These are phyloP conservation scores for Luscinia luscinia DNA, from an alignment of 2,797 vertebrate genomes.

Conservation along the genomic window DNA sequence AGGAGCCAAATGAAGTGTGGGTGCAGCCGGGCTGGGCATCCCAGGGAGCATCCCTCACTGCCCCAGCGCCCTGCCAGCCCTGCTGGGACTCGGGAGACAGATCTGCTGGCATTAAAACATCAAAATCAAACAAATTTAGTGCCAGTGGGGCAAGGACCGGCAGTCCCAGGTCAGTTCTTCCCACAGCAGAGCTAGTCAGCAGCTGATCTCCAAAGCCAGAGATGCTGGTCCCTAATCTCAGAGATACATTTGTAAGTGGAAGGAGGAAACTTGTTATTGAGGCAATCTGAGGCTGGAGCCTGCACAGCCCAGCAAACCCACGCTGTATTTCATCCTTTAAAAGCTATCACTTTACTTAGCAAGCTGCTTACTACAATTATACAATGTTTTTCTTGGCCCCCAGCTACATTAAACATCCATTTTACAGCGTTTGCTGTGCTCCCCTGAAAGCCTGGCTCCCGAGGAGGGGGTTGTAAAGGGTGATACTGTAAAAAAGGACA, in stretches of 20 bases:
- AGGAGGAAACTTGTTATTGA: conserved; percentile 71
- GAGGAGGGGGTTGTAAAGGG: conserved; percentile 66
- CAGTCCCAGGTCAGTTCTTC: neutral
- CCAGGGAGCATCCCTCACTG: neutral
- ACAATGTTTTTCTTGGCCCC: conserved; percentile 80
- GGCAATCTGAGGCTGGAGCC: conserved; percentile 70
- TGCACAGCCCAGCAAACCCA: conserved; percentile 51
- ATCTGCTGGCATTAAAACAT: neutral
- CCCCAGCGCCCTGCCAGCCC: too few relatives aligned
- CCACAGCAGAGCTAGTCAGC: neutral
- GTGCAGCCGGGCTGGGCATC: fast-evolving
- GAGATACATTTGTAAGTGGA: conserved; percentile 68
- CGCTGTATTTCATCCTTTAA: conserved; percentile 77
- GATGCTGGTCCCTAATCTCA: conserved; percentile 64
- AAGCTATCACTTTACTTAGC: conserved; percentile 80
- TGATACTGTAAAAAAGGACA: conserved; percentile 68
- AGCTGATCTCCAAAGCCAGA: conserved; percentile 56
- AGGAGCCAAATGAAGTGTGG: neutral
- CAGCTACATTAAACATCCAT: conserved; percentile 79
- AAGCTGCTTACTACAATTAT: conserved; percentile 79
- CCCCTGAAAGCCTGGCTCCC: conserved; percentile 73
- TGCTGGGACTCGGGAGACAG: neutral
- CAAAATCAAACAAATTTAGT: neutral
- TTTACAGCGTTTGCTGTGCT: conserved; percentile 75
- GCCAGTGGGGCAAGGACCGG: fast-evolving